Evolutionary conservation across 2,888 invertebrate genomes (phyloP), one percentile per base, ranked within the genome.

Genomic region (Sipha maydis): DNA sequence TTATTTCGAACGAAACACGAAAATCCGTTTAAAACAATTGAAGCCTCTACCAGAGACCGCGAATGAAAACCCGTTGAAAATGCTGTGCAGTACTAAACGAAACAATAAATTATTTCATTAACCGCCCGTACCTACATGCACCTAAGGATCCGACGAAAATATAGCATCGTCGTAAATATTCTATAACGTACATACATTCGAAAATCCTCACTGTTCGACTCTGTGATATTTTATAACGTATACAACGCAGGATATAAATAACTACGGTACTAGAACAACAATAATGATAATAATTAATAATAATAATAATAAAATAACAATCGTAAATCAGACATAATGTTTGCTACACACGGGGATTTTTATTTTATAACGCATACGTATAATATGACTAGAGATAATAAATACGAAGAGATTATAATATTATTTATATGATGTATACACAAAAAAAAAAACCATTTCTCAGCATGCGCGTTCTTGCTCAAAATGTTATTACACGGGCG

Each of bases 371-470:
- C 48, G 48, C 48, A 48, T 14, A 48, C 14, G 11, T n/a, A 21
- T 56, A 56, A 31, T n/a, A n/a, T 56, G 78, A 78, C 78, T 78
- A 78, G 78, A 56, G 11, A 21, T 78, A 54, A 21, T 78, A 54
- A 78, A 48, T 77, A n/a, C 28, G 48, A 77, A 17, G 31, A 56
- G 19, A 78, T 56, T 56, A 8, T 48, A 3, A 71, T 71, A 71
- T 71, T 17, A 71, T 71, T 4, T 31, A 73, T 9, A 38, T 38
- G 21, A 38, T 21, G 73, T 34, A 38, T 19, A 38, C 19, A 38
- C 0, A 38, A 21, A 34, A n/a, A n/a, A n/a, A 21, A 61, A 21
- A 61, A 21, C 21, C 21, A 19, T 61, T 61, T 61, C 21, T 3
- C 61, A 19, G 8, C 41, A 41, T 41, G 41, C 9, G 41, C 11